phyloP scores from a whole-genome alignment of 2,797 vertebrate genomes.

The Hippoglossus hippoglossus region DNA sequence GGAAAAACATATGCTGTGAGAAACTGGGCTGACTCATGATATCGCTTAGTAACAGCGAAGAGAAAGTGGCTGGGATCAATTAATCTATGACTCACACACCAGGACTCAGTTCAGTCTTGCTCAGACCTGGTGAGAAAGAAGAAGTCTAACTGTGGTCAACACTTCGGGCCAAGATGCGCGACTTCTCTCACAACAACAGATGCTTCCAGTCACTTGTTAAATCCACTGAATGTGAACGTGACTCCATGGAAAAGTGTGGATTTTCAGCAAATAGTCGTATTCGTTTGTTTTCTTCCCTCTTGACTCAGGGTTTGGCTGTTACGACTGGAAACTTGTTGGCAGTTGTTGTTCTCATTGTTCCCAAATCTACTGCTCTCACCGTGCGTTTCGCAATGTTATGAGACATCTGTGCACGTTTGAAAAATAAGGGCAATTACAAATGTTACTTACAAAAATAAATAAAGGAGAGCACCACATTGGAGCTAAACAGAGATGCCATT shows the following conservation, averaged over 20 bases:
- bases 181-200: constrained; percentile 16
- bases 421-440: background rate
- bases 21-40: constrained; percentile 9
- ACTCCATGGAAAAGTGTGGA: constrained; percentile 57
- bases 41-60: background rate
- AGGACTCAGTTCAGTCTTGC: background rate
- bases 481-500: too few relatives aligned
- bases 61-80: constrained; percentile 5
- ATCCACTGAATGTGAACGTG: constrained; percentile 4
- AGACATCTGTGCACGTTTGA: background rate
- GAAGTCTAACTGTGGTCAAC: background rate
- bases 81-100: constrained; percentile 13
- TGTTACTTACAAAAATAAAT: background rate
- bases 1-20: constrained; percentile 7
- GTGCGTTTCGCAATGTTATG: background rate
- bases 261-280: constrained; percentile 58
- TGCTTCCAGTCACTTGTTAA: constrained; percentile 43
- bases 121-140: background rate
- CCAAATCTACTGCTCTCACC: background rate
- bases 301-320: constrained; percentile 49
- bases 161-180: background rate
- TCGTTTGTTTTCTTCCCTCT: constrained; percentile 56
- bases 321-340: constrained; percentile 64
- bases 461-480: too few relatives aligned
- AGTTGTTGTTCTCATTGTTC: constrained; percentile 50